Evolutionary conservation across 2,797 vertebrate species (phyloP).

Genomic region (Lagodon rhomboides): DNA sequence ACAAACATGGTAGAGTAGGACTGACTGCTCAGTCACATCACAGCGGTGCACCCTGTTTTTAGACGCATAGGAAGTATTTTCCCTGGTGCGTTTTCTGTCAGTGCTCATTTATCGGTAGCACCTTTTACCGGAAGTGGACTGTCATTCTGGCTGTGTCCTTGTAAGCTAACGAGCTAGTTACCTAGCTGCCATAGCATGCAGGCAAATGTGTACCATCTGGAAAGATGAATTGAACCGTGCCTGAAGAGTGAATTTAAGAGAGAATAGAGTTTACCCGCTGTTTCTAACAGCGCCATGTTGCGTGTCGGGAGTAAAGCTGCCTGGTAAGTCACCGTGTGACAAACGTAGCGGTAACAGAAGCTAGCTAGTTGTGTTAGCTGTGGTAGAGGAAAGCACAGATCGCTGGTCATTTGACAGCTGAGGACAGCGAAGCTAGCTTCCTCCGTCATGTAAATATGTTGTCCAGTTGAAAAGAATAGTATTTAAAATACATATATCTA

Average conservation of each 20-base stretch:
- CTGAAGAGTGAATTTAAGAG: conserved; percentile 50
- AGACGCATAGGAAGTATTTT: conserved; percentile 39
- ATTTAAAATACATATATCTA: neutral
- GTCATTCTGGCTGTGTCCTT: conserved; percentile 85
- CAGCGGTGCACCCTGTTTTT: neutral
- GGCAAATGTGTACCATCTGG: conserved; percentile 69
- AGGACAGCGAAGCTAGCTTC: conserved; percentile 26
- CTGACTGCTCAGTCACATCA: neutral
- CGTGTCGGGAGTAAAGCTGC: conserved; percentile 81
- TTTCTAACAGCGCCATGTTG: conserved; percentile 78
- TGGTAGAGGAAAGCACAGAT: neutral
- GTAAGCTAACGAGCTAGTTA: conserved; percentile 73
- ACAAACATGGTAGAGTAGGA: neutral
- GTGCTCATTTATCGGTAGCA: conserved; percentile 63
- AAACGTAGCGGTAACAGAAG: conserved; percentile 15
- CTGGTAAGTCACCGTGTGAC: conserved; percentile 79
- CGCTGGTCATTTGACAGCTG: conserved; percentile 57
- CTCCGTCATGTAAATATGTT: neutral
- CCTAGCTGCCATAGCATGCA: conserved; percentile 53
- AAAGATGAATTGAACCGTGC: conserved; percentile 78
- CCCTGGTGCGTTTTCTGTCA: conserved; percentile 16
- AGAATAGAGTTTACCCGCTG: conserved; percentile 49
- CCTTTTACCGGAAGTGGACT: conserved; percentile 76
- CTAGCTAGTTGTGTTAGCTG: conserved; percentile 27
- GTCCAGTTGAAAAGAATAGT: too few relatives aligned